Percentiles rank a stretch among this genome's conserved stretches.
Evolutionary conservation across 2,888 invertebrate genomes (phyloP).

Genomic region (Leptogaster cylindrica): DNA sequence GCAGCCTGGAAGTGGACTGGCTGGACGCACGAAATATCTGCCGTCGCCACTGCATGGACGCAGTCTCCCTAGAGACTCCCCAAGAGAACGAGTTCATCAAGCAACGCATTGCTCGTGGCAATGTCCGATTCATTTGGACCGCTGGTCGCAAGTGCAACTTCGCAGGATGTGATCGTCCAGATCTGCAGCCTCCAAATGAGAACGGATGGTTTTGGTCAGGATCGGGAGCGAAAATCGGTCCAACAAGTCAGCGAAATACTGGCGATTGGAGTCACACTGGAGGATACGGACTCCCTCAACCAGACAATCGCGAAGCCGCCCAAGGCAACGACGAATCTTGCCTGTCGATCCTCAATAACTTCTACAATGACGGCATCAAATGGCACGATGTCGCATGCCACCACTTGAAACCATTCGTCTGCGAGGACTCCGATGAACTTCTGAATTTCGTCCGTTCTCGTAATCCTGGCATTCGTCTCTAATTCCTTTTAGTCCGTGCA

Average conservation of each 20-base stretch:
- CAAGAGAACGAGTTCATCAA: constrained; percentile 90
- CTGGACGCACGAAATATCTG: constrained; percentile 89
- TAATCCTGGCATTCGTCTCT: constrained; percentile 84
- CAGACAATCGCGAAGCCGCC: constrained; percentile 88
- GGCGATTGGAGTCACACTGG: constrained; percentile 91
- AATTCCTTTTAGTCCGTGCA: constrained; percentile 52
- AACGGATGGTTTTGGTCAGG: constrained; percentile 96
- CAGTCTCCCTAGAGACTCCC: constrained; percentile 87
- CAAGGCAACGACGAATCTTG: constrained; percentile 93
- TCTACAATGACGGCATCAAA: constrained; percentile 86
- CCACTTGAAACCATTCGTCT: constrained; percentile 85
- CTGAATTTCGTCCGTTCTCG: constrained; percentile 89
- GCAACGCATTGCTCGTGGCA: constrained; percentile 81
- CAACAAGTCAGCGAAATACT: constrained; percentile 85
- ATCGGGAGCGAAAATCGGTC: constrained; percentile 88
- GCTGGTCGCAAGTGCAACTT: constrained; percentile 92
- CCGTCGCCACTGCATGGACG: constrained; percentile 92
- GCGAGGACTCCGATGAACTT: constrained; percentile 89
- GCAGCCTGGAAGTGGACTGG: constrained; percentile 87
- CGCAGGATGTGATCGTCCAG: constrained; percentile 83
- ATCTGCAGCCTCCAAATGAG: constrained; percentile 82
- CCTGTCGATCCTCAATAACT: constrained; percentile 86
- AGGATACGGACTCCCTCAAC: constrained; percentile 85
- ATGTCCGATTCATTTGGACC: constrained; percentile 85
- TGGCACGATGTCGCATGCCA: constrained; percentile 90